Conservation (phyloP, 92 coral and sea anemone species). For the Bergia puertoricense region DNA sequence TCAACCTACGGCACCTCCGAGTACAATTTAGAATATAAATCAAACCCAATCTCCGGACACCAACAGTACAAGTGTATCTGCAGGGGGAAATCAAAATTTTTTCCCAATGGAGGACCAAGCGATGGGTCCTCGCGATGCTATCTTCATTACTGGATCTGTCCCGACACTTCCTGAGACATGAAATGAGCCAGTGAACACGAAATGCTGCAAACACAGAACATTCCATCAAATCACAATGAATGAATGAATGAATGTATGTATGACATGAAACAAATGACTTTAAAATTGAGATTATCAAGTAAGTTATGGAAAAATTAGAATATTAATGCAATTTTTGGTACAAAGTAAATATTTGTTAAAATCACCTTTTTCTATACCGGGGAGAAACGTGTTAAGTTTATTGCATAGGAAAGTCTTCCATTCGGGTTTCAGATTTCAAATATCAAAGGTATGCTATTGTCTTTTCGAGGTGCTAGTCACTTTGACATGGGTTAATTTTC, state of each 20-base stretch:
- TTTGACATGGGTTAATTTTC: neutral
- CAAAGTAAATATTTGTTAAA: conserved; percentile 4
- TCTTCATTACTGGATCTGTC: conserved; percentile 43
- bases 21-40: neutral
- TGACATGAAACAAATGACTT: neutral
- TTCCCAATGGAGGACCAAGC: conserved; percentile 8
- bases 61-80: conserved; percentile 6
- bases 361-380: neutral
- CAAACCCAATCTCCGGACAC: neutral
- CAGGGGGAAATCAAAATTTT: conserved; percentile 7
- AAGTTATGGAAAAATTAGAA: conserved; percentile 13
- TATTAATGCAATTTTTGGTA: neutral
- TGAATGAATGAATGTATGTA: too few species aligned
- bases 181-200: neutral
- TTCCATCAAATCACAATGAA: conserved; percentile 7
- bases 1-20: neutral
- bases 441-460: neutral
- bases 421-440: neutral
- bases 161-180: conserved; percentile 40
- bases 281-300: conserved; percentile 25
- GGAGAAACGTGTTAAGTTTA: neutral
- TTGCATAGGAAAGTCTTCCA: neutral
- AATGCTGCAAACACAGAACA: neutral
- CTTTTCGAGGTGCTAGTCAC: neutral
- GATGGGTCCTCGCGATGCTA: conserved; percentile 22